These are phyloP conservation scores for Baccha elongata DNA, from an alignment of 2,888 invertebrate species.

Conservation along the genomic window DNA sequence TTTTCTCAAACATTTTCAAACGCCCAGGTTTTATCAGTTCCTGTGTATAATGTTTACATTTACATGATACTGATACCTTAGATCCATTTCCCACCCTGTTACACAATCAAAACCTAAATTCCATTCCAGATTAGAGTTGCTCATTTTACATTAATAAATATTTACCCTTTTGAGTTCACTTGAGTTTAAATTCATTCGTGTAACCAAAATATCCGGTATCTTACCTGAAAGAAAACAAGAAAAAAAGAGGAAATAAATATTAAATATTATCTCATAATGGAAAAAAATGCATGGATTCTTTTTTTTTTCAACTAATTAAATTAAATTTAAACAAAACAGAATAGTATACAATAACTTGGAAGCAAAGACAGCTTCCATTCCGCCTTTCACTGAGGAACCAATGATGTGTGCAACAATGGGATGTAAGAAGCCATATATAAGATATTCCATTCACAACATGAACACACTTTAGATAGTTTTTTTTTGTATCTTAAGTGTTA, in stretches of 20 bases:
- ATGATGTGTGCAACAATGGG: slow-evolving; percentile 63
- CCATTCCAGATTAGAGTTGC: background rate
- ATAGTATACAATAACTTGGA: slow-evolving; percentile 21
- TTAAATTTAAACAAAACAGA: slow-evolving; percentile 25
- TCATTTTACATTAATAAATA: slow-evolving; percentile 33
- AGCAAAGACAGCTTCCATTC: slow-evolving; percentile 44
- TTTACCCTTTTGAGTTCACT: slow-evolving; percentile 42
- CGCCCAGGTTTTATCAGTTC: slow-evolving; percentile 20
- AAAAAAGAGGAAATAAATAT: slow-evolving; percentile 11
- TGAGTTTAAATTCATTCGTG: slow-evolving; percentile 11
- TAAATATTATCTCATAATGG: slow-evolving; percentile 19
- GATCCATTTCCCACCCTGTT: background rate
- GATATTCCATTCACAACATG: slow-evolving; percentile 47
- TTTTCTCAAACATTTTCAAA: slow-evolving; percentile 1
- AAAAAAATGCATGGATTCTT: slow-evolving; percentile 27
- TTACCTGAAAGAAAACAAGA: slow-evolving; percentile 56
- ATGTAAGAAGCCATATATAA: slow-evolving; percentile 56
- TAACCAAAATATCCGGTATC: slow-evolving; percentile 44
- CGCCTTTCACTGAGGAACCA: slow-evolving; percentile 59
- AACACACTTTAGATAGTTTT: slow-evolving; percentile 24
- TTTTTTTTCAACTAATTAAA: slow-evolving; percentile 39
- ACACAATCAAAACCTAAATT: background rate
- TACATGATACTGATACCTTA: background rate
- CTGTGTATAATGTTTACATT: slow-evolving; percentile 10
- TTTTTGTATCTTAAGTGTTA: slow-evolving; percentile 28